Base-by-base conservation (phyloP, 1,140 invertebrate genomes). In the Berghia stephanieae region DNA sequence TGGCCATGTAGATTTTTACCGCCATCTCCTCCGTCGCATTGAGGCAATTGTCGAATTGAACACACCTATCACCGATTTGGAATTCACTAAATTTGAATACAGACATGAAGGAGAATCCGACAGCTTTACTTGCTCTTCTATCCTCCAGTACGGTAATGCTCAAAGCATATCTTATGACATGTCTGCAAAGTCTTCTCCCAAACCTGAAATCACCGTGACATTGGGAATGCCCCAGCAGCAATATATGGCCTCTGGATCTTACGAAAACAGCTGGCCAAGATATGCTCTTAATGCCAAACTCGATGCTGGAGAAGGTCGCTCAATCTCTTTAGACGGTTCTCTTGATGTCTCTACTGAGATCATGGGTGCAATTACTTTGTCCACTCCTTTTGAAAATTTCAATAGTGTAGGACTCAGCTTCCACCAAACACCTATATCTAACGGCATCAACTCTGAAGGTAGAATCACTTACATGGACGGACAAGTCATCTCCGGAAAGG, bases 71-170 rank as follows among this genome's bases (percentile, higher is more conserved):
- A 36, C 43, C n/a, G 72, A 55, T 18, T 70, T 60, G 24, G 69
- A 79, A 34, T 36, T 75, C 18, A 78, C 78, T 16, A 73, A 55
- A 8, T 21, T 80, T 21, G 75, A 57, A 44, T 71, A 84, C 60
- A 66, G 69, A 8, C 81, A 83, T 57, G 78, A 78, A 44, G 82
- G 81, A 8, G 79, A 73, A 38, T 10, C 24, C 3, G 75, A 69
- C 24, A 78, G 70, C 44, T 80, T 82, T 49, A 77, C 76, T 43
- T 73, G 72, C 5, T 79, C 71, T 5, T 75, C 72, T 5, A 73
- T 77, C n/a, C 46, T 83, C 34, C 67, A 75, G n/a, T 71, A 79
- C 42, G 78, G 71, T 6, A 75, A 79, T 18, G 57, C 63, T 70
- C 73, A 79, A 34, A 79, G 76, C 44, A 69, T 80, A 40, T 63